phyloP scores from a whole-genome alignment of 2,797 vertebrate genomes.

The Yasuhikotakia modesta region DNA sequence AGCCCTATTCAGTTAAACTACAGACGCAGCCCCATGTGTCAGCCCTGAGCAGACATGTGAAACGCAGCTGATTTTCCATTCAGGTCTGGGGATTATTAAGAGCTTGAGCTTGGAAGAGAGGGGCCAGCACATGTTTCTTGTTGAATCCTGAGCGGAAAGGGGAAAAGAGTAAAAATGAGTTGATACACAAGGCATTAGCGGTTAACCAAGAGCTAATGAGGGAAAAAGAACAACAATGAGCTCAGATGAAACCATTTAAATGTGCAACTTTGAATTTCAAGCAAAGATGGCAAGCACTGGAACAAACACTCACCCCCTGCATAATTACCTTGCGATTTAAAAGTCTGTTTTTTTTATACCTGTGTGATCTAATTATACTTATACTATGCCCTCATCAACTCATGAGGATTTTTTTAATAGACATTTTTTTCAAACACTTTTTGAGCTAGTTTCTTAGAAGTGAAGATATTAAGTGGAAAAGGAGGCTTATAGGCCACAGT shows the following conservation, averaged over 20 bases:
- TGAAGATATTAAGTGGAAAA: neutral
- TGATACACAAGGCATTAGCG: conserved; percentile 78
- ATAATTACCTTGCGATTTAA: conserved; percentile 69
- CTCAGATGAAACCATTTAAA: conserved; percentile 77
- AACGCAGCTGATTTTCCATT: conserved; percentile 71
- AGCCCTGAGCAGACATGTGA: conserved; percentile 68
- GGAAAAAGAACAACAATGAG: conserved; percentile 77
- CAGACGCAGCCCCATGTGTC: conserved; percentile 66
- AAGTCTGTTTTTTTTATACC: conserved; percentile 64
- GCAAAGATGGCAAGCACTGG: conserved; percentile 69
- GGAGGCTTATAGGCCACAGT: conserved; percentile 60
- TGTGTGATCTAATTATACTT: conserved; percentile 50
- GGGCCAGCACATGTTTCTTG: conserved; percentile 74
- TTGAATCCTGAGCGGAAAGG: conserved; percentile 69
- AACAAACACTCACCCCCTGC: conserved; percentile 61
- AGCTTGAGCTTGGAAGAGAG: conserved; percentile 60
- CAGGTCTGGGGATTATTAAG: conserved; percentile 69
- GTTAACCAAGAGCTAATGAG: conserved; percentile 82
- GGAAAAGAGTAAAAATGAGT: conserved; percentile 65
- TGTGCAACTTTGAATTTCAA: conserved; percentile 65
- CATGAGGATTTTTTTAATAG: conserved; percentile 52
- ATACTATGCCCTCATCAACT: conserved; percentile 29
- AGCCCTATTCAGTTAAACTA: conserved; percentile 71
- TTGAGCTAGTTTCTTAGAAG: conserved; percentile 18
- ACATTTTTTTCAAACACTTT: conserved; percentile 56